phyloP scores from a whole-genome alignment of 2,113 vertebrate genomes.

The Thalassarche chlororhynchos region DNA sequence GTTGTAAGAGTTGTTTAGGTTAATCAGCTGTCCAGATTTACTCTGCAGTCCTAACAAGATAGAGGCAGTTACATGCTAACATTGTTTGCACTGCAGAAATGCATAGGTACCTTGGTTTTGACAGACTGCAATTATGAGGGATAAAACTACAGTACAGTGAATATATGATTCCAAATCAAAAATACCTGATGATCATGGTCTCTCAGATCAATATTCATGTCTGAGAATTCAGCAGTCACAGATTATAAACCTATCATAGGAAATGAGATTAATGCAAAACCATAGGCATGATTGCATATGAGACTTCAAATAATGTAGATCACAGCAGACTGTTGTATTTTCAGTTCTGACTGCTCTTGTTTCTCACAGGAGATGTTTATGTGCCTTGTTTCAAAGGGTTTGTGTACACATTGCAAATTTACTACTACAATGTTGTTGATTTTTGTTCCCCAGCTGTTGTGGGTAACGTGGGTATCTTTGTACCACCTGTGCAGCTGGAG shows the following conservation, averaged over 20 bases:
- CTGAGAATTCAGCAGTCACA: neutral
- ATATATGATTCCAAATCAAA: neutral
- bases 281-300: neutral
- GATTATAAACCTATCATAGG: neutral
- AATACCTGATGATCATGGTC: neutral
- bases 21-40: neutral
- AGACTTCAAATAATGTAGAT: neutral
- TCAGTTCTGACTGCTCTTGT: conserved; percentile 17
- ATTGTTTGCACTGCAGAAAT: neutral
- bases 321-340: neutral
- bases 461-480: neutral
- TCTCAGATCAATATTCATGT: neutral
- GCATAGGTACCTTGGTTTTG: neutral
- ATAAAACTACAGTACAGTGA: neutral
- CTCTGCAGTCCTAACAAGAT: neutral
- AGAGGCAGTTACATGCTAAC: neutral
- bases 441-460: neutral
- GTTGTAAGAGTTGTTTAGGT: neutral
- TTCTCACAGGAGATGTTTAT: conserved; percentile 23
- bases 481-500: conserved; percentile 5
- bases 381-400: neutral
- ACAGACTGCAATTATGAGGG: neutral
- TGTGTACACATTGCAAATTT: neutral
- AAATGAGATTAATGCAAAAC: neutral
- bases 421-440: neutral